Percentiles rank a stretch among this genome's conserved stretches.
These are phyloP conservation scores for Hanleya hanleyi DNA, from an alignment of 2,888 invertebrate genomes.

Conservation along the genomic window DNA sequence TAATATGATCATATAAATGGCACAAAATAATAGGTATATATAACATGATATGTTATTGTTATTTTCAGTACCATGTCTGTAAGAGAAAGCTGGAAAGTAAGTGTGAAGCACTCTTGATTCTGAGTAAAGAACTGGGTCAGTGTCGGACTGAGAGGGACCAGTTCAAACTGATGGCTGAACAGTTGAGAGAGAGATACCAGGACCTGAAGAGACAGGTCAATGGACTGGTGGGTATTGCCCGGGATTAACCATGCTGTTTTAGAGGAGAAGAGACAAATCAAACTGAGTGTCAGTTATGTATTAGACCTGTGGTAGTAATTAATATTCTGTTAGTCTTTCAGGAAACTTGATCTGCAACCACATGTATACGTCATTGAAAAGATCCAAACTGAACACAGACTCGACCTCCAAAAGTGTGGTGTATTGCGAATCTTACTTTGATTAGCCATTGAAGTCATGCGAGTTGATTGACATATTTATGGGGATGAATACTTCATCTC, in stretches of 20 bases:
- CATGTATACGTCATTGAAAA: too few relatives aligned
- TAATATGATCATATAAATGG: too few relatives aligned
- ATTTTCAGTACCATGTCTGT: slow-evolving; percentile 59
- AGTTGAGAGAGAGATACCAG: slow-evolving; percentile 77
- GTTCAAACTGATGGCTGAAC: slow-evolving; percentile 86
- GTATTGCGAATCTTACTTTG: too few relatives aligned
- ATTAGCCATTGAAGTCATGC: too few relatives aligned
- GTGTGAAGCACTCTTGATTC: slow-evolving; percentile 85
- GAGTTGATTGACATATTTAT: too few relatives aligned
- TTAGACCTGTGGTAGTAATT: neutral
- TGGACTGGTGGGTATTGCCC: slow-evolving; percentile 61
- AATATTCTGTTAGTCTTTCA: neutral
- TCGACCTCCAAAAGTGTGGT: too few relatives aligned
- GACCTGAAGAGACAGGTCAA: slow-evolving; percentile 70
- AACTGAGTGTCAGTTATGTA: neutral
- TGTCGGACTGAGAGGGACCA: slow-evolving; percentile 86
- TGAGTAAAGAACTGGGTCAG: slow-evolving; percentile 85
- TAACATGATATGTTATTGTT: too few relatives aligned
- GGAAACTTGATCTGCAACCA: neutral
- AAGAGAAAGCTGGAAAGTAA: slow-evolving; percentile 84
- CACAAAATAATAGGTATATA: too few relatives aligned
- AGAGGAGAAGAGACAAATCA: neutral
- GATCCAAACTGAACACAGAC: too few relatives aligned
- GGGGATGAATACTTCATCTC: too few relatives aligned
- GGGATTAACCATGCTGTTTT: too few relatives aligned